Percentiles rank a stretch among this genome's conserved stretches.
Conservation (phyloP, 2,797 vertebrate species). For the Scomberomorus guttatus region DNA sequence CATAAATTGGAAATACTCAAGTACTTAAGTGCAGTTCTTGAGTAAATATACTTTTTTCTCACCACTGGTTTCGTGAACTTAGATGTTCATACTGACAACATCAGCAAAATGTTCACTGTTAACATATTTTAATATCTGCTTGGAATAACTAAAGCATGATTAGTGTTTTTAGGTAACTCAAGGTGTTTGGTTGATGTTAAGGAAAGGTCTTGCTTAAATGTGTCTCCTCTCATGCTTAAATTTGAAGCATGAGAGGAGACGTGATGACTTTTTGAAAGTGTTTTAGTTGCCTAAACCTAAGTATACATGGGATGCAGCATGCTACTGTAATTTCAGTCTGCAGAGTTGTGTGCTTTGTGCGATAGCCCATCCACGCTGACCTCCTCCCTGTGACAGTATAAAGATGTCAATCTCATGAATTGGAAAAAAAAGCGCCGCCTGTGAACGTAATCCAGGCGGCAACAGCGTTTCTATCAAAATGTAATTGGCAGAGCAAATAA, state of each 20-base stretch:
- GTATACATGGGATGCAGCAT: too few relatives aligned
- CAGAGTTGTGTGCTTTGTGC: background rate
- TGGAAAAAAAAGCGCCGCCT: background rate
- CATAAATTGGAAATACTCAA: too few relatives aligned
- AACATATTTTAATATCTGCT: too few relatives aligned
- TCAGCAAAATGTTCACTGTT: too few relatives aligned
- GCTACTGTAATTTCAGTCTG: background rate
- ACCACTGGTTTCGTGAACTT: too few relatives aligned
- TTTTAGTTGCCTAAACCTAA: background rate
- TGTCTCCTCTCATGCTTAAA: too few relatives aligned
- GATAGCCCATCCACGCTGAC: background rate
- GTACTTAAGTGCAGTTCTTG: too few relatives aligned
- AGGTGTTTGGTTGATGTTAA: background rate
- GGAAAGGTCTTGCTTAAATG: background rate
- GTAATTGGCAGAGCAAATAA: slow-evolving; percentile 22
- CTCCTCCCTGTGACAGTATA: background rate
- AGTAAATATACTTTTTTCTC: too few relatives aligned
- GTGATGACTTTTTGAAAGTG: too few relatives aligned
- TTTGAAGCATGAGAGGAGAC: too few relatives aligned
- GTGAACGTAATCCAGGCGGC: background rate
- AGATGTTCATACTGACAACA: too few relatives aligned
- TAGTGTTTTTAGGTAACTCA: background rate
- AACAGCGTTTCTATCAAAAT: background rate
- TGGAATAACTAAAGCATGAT: background rate
- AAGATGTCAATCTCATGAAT: slow-evolving; percentile 9